Conservation (phyloP, 2,113 vertebrate genomes). For the Tachycineta bicolor region DNA sequence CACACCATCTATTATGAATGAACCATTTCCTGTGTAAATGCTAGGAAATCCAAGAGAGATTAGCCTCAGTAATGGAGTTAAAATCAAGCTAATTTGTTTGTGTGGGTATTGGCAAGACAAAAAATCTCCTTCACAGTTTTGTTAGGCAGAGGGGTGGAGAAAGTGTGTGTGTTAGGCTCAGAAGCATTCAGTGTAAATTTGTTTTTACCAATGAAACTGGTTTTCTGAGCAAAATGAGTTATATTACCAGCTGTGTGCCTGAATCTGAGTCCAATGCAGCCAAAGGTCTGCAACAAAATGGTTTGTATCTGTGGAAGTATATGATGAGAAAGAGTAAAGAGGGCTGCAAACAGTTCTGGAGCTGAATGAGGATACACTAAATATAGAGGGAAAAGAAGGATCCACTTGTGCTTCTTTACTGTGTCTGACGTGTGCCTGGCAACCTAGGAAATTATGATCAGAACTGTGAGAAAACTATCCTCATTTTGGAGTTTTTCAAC, state of each 20-base stretch:
- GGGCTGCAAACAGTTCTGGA: not conserved
- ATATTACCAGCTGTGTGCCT: not conserved
- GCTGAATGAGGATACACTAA: not conserved
- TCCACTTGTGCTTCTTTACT: not conserved
- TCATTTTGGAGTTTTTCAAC: not conserved
- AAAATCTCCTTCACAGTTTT: not conserved
- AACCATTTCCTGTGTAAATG: constrained; percentile 49
- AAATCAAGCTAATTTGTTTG: constrained; percentile 61
- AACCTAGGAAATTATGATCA: not conserved
- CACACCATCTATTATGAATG: constrained; percentile 54
- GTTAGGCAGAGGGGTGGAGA: not conserved
- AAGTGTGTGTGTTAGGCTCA: not conserved
- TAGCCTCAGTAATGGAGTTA: constrained; percentile 31
- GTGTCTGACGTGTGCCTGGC: not conserved
- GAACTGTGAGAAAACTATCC: not conserved
- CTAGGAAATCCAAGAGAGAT: constrained; percentile 36
- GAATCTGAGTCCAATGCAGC: not conserved
- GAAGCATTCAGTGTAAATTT: not conserved
- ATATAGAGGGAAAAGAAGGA: not conserved
- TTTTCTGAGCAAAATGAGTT: not conserved
- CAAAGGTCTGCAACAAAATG: not conserved
- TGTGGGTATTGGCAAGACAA: constrained; percentile 16
- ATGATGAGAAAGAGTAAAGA: not conserved
- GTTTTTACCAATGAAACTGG: not conserved
- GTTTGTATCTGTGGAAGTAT: not conserved